Conservation (phyloP, 1,140 invertebrate species). For the Hyphantria cunea region DNA sequence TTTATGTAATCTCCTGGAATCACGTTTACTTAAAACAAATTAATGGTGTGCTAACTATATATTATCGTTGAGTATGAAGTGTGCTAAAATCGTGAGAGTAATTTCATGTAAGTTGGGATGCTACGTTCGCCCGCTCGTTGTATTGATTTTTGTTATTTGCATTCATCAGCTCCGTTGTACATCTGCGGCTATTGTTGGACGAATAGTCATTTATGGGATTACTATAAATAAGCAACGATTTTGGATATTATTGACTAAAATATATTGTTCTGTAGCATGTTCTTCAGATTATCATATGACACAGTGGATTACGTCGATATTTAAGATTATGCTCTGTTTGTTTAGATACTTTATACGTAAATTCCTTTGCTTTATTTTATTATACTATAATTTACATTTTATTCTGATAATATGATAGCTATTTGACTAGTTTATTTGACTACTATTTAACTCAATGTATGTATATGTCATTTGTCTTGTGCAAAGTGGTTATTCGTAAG, state of each 20-base stretch:
- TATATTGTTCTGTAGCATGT: not conserved
- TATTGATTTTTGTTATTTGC: constrained; percentile 82
- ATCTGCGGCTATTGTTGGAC: constrained; percentile 73
- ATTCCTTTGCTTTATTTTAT: too few species aligned
- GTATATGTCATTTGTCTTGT: too few species aligned
- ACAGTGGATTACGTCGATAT: too few species aligned
- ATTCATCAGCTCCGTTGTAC: constrained; percentile 72
- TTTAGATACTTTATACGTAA: too few species aligned
- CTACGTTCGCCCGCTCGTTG: constrained; percentile 56
- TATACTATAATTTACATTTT: too few species aligned
- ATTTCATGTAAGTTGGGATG: constrained; percentile 69
- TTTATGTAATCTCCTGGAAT: constrained; percentile 2
- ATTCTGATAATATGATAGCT: too few species aligned
- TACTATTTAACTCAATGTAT: too few species aligned
- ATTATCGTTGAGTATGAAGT: constrained; percentile 33
- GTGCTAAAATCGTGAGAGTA: constrained; percentile 61
- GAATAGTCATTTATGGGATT: constrained; percentile 63
- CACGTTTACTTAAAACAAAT: not conserved
- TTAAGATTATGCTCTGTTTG: too few species aligned
- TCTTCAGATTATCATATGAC: too few species aligned
- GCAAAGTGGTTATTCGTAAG: too few species aligned
- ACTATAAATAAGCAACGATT: constrained; percentile 46
- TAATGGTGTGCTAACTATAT: not conserved
- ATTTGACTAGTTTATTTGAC: too few species aligned
- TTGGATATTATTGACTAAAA: constrained; percentile 22